Evolutionary conservation across 2,113 vertebrate genomes (phyloP), one percentile per base, ranked within the genome.

Genomic region (Pimephales promelas): DNA sequence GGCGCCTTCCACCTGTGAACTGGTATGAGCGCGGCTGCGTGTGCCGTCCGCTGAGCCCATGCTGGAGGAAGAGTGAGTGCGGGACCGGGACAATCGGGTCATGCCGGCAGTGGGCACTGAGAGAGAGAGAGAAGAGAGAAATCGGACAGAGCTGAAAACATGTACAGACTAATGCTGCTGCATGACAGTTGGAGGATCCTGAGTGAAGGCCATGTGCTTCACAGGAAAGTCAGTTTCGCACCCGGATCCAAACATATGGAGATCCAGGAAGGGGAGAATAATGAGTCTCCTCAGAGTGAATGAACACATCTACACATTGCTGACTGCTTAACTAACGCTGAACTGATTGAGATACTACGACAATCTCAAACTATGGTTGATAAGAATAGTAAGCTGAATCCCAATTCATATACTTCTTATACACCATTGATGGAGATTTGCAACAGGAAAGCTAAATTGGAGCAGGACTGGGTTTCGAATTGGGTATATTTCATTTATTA

Each of bases 61-160:
- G 26, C 97, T 98, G 5, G 97, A 97, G 70, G 96, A 94, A 1
- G 97, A 98, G 90, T 97, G 96, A 79, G 96, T 97, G 70, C 97
- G 96, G 82, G 97, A 96, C 79, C 97, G 96, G 56, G 94, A 94
- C 87, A 98, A 92, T 45, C 97, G 93, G 57, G 97, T 98, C 97
- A 99, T 97, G 26, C 95, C 95, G 6, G 93, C 97, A 18, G 96
- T 94, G 36, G 97, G 96, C 95, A 99, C 97, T 98, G 92, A 40
- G 90, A 81, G 83, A 40, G 90, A 81, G 83, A 80, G 92, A 88
- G 92, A 5, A 89, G 18, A 47, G 0, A 24, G 26, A 80, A 11
- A 84, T 10, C 45, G 3, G 18, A 62, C 16, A n/a, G 24, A 11
- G 59, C 10, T 71, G 43, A 61, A 56, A 45, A 71, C 11, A 78